Percentiles rank a stretch among this genome's conserved stretches.
Evolutionary conservation across 64 coral and sea anemone genomes (phyloP).

Genomic region (Dendronephthya gigantea): DNA sequence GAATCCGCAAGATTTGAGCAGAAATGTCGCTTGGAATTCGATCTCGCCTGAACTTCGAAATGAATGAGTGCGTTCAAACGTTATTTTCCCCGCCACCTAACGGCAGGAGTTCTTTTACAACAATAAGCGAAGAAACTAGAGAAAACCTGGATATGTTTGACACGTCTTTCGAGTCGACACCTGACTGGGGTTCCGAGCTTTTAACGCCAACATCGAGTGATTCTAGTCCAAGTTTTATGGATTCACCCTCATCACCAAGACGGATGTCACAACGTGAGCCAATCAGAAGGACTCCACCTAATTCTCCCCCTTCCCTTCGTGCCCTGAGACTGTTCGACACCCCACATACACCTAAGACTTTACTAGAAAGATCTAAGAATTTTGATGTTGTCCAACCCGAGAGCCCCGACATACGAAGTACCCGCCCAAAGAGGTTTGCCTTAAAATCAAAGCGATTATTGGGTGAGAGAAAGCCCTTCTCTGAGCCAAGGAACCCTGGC

Average conservation of each 20-base stretch:
- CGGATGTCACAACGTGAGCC: background rate
- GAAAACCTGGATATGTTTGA: background rate
- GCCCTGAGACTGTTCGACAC: constrained; percentile 77
- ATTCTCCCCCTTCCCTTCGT: constrained; percentile 78
- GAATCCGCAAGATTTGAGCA: background rate
- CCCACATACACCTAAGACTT: constrained; percentile 86
- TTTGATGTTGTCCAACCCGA: background rate
- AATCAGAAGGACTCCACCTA: constrained; percentile 29
- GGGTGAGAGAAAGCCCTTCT: background rate
- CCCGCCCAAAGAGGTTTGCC: background rate
- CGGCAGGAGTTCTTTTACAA: background rate
- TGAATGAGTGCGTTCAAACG: background rate
- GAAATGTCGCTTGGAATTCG: constrained; percentile 1
- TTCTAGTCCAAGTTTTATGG: background rate
- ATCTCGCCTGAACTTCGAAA: background rate
- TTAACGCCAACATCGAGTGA: constrained; percentile 13
- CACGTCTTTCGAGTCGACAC: background rate
- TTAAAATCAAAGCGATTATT: background rate
- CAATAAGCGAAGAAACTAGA: background rate
- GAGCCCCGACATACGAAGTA: background rate
- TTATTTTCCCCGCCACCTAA: background rate
- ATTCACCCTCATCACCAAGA: background rate
- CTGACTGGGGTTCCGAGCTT: background rate
- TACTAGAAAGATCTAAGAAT: constrained; percentile 72
- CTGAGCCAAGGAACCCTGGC: background rate